Evolutionary conservation across 2,113 vertebrate species (phyloP).

Genomic region (Pachyramphus minor): DNA sequence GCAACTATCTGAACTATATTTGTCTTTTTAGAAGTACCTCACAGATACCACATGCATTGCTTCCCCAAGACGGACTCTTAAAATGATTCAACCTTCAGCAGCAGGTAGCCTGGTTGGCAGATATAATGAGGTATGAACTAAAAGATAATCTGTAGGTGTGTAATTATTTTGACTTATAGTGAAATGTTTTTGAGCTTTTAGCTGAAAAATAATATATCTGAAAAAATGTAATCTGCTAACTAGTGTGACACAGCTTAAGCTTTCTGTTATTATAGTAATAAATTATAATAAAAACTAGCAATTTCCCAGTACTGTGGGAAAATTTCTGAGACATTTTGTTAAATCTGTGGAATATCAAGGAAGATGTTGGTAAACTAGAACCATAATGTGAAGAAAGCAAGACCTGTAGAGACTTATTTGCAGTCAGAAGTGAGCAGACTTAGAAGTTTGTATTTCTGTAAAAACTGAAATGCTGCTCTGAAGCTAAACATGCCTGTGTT

Average conservation of each 20-base stretch:
- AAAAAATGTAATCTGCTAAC: accelerated
- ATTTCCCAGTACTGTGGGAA: neutral
- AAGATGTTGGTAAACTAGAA: neutral
- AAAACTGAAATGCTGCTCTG: neutral
- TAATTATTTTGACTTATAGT: neutral
- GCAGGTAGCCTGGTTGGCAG: constrained; percentile 79
- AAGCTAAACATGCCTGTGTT: neutral
- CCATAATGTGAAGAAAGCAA: neutral
- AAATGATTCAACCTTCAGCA: constrained; percentile 85
- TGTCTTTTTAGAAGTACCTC: constrained; percentile 75
- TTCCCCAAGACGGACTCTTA: constrained; percentile 78
- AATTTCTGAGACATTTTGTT: neutral
- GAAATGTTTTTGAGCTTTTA: neutral
- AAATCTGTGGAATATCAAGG: neutral
- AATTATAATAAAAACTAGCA: neutral
- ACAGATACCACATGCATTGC: constrained; percentile 28
- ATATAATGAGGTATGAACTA: constrained; percentile 75
- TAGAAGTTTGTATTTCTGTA: neutral
- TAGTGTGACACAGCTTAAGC: neutral
- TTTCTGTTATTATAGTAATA: neutral
- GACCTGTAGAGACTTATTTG: neutral
- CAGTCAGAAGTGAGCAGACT: neutral
- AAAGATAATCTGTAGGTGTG: neutral
- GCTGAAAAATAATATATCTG: neutral
- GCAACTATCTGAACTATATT: neutral